Percentiles rank a stretch among this genome's conserved stretches.
These are phyloP conservation scores for human DNA, from an alignment of 2,113 vertebrate genomes.

Conservation along the genomic window GRCh38 chr6:6244501-6245000, in stretches of 20 bases:
- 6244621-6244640: background rate
- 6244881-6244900: background rate
- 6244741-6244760: background rate
- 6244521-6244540: background rate
- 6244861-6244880: background rate
- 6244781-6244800: accelerated
- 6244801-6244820: background rate
- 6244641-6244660: background rate
- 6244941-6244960: background rate
- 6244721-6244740: background rate
- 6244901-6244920: background rate
- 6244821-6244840: background rate
- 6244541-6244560: background rate
- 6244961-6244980: background rate
- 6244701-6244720: background rate
- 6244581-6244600: slow-evolving; percentile 15
- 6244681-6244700: background rate
- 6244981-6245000: background rate
- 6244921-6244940: background rate
- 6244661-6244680: background rate
- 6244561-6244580: background rate
- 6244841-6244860: background rate
- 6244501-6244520: background rate
- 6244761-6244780: background rate
- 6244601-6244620: background rate